phyloP scores from a whole-genome alignment of 2,113 vertebrate genomes.

The Neogobius melanostomus region DNA sequence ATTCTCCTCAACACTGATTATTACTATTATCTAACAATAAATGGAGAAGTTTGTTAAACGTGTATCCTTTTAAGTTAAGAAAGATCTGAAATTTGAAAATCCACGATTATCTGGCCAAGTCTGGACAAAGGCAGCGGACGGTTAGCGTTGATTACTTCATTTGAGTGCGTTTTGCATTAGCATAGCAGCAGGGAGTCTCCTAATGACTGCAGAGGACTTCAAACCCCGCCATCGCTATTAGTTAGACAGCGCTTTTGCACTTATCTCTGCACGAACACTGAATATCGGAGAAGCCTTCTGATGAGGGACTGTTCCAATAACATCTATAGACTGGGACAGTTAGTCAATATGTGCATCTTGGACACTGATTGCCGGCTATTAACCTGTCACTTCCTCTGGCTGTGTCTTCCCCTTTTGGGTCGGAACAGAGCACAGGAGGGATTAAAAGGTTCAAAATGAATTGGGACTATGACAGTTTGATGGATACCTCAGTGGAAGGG shows the following conservation, averaged over 20 bases:
- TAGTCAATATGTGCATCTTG: conserved; percentile 43
- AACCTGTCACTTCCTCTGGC: conserved; percentile 28
- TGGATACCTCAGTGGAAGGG: conserved; percentile 47
- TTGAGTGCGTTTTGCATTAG: conserved; percentile 46
- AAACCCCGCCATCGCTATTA: conserved; percentile 14
- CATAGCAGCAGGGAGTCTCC: conserved; percentile 47
- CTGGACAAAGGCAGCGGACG: conserved; percentile 43
- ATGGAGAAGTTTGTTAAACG: too few species aligned
- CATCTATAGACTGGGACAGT: conserved; percentile 21
- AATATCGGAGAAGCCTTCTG: conserved; percentile 8
- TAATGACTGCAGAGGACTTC: conserved; percentile 33
- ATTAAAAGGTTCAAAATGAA: conserved; percentile 48
- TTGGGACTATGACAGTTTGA: conserved; percentile 55
- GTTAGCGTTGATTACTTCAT: conserved; percentile 45
- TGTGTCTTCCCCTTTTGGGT: conserved; percentile 9
- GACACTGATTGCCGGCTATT: conserved; percentile 22
- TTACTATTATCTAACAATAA: too few species aligned
- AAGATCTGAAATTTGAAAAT: neutral
- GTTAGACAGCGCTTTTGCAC: conserved; percentile 12
- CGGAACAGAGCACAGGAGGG: conserved; percentile 29
- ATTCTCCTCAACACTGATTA: too few species aligned
- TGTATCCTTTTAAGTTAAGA: too few species aligned
- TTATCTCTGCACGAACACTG: conserved; percentile 2
- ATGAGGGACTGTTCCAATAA: conserved; percentile 10
- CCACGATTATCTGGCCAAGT: neutral